Evolutionary conservation across 2,113 vertebrate species (phyloP), one percentile per base, ranked within the genome.

Genomic region (Platichthys stellatus): DNA sequence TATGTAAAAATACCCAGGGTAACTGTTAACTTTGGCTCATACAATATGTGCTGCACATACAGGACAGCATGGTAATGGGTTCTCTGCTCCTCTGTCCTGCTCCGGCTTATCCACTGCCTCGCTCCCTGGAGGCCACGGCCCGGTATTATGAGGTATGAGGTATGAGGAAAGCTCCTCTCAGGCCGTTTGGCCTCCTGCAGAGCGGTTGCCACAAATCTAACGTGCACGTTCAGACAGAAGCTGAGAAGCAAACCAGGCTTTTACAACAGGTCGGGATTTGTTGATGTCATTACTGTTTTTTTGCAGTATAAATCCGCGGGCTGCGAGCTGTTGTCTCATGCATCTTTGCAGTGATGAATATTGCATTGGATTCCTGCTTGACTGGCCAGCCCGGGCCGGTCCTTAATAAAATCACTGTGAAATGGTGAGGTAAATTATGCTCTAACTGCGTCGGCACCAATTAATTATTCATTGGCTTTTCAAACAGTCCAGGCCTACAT

Each of bases 401-500:
- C 62, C 80, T 88, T 92, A 90, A 92, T 90, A 82, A 92, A 92
- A 93, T 93, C 89, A 79, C 85, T 69, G 72, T 83, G 83, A 86
- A 92, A 91, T 78, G 58, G 68, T 63, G 83, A 85, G 47, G 82
- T 93, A 90, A 93, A 93, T 93, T 92, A 91, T 81, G 82, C 76
- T 82, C 84, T 89, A 92, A 91, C 85, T 86, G 92, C 59, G 28
- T 72, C 83, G 82, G 79, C 88, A 79, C 64, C 80, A 83, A 88
- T 94, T 93, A 92, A 94, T 95, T 89, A 94, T 94, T 94, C 90
- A 93, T 92, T 85, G 83, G 84, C 79, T 88, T 93, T 89, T 84
- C 86, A 82, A 76, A 82, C 77, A 80, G 76, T 76, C 63, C 72
- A 40, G 69, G 75, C 71, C 88, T 80, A 82, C 90, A 89, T 91